Percentiles rank a stretch among this genome's conserved stretches.
Evolutionary conservation across 2,797 vertebrate genomes (phyloP).

Genomic region (Chelmon rostratus): DNA sequence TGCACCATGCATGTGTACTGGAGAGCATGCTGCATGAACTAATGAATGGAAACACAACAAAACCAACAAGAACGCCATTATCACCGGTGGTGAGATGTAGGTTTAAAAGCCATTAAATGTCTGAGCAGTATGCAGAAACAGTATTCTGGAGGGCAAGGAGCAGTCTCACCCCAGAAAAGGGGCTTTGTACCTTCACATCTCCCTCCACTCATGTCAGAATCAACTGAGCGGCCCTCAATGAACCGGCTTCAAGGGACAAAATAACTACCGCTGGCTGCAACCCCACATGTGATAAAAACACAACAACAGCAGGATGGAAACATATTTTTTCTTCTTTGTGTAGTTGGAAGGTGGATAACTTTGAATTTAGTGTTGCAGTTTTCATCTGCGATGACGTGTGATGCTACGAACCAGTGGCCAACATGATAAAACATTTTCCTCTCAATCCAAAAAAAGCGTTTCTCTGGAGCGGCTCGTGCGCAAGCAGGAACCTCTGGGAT

Average conservation of each 20-base stretch:
- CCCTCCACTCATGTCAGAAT: slow-evolving; percentile 3
- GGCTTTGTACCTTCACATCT: not conserved
- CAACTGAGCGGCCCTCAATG: not conserved
- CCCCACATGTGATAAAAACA: not conserved
- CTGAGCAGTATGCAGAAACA: slow-evolving; percentile 9
- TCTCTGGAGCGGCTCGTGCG: too few species aligned
- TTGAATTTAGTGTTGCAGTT: not conserved
- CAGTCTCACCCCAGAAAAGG: not conserved
- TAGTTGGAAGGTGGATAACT: slow-evolving; percentile 7
- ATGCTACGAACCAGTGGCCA: not conserved
- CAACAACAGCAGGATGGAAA: not conserved
- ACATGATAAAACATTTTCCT: not conserved
- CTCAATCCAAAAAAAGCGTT: not conserved
- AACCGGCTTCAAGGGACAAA: slow-evolving; percentile 9
- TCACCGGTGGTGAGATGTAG: slow-evolving; percentile 6
- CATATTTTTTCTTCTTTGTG: not conserved
- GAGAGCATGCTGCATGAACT: not conserved
- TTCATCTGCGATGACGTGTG: too few species aligned
- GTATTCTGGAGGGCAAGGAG: not conserved
- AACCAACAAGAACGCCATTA: slow-evolving; percentile 18
- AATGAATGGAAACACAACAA: slow-evolving; percentile 6
- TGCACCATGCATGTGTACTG: not conserved
- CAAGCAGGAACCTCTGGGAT: too few species aligned
- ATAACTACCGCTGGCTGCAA: not conserved
- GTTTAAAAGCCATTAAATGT: slow-evolving; percentile 29